Evolutionary conservation across 2,888 invertebrate species (phyloP).

Genomic region (Drosophila pseudotalamancana): DNA sequence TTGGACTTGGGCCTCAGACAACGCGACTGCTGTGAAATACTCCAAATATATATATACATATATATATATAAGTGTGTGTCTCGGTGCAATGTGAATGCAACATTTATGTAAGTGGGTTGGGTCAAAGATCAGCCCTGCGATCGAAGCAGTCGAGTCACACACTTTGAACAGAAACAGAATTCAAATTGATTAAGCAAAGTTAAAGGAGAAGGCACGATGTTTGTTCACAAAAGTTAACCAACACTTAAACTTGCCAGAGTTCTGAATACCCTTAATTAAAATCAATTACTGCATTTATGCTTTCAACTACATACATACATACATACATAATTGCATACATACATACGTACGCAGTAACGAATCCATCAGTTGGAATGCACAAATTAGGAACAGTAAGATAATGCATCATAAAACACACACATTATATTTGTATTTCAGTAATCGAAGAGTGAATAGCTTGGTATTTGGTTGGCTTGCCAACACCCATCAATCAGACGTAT

Average conservation of each 20-base stretch:
- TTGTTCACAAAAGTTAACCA: slow-evolving; percentile 1
- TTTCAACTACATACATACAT: background rate
- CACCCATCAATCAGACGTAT: slow-evolving; percentile 4
- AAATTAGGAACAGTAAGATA: too few species aligned
- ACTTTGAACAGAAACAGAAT: background rate
- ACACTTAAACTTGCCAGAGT: slow-evolving; percentile 12
- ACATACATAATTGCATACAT: too few species aligned
- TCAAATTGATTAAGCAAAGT: slow-evolving; percentile 11
- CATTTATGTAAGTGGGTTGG: slow-evolving; percentile 52
- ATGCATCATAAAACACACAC: too few species aligned
- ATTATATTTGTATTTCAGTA: background rate
- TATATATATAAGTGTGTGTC: background rate
- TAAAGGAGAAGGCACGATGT: background rate
- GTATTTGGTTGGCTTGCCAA: slow-evolving; percentile 12
- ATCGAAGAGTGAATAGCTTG: slow-evolving; percentile 3
- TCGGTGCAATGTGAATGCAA: slow-evolving; percentile 20
- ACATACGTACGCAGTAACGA: too few species aligned
- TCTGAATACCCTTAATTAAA: slow-evolving; percentile 10
- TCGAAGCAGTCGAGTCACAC: background rate
- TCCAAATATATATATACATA: background rate
- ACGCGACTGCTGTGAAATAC: slow-evolving; percentile 32
- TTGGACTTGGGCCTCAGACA: slow-evolving; percentile 29
- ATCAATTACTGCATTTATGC: slow-evolving; percentile 14
- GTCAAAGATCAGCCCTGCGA: slow-evolving; percentile 42
- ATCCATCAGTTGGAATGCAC: too few species aligned